Percentiles rank a stretch among this genome's conserved stretches.
These are phyloP conservation scores for Drosophila subobscura DNA, from an alignment of 1,140 invertebrate species.

Conservation along the genomic window DNA sequence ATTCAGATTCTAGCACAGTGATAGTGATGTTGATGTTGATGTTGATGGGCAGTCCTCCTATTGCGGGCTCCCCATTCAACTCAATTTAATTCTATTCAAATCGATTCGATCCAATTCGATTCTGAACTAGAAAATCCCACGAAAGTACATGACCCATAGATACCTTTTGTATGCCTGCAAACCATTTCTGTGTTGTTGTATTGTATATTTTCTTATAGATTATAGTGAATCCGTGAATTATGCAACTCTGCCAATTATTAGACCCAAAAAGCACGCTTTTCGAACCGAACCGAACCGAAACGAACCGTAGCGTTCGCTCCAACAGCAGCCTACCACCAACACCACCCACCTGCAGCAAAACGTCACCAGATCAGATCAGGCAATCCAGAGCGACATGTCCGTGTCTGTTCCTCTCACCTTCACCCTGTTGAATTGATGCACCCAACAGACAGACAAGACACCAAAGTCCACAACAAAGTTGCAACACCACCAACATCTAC, in stretches of 20 bases:
- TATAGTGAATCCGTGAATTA: slow-evolving; percentile 80
- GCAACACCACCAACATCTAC: slow-evolving; percentile 7
- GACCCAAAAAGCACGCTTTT: slow-evolving; percentile 68
- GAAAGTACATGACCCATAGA: slow-evolving; percentile 29
- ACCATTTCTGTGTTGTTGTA: slow-evolving; percentile 76
- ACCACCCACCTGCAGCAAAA: slow-evolving; percentile 13
- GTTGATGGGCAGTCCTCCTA: slow-evolving; percentile 10
- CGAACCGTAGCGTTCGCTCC: too few relatives aligned
- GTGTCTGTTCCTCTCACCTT: slow-evolving; percentile 15
- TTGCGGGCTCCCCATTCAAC: slow-evolving; percentile 11
- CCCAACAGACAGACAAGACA: slow-evolving; percentile 1
- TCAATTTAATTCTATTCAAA: slow-evolving; percentile 14
- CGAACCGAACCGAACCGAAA: slow-evolving; percentile 26
- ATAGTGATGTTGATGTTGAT: not conserved
- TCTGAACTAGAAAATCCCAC: slow-evolving; percentile 18
- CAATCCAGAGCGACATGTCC: too few relatives aligned
- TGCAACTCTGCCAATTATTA: slow-evolving; percentile 81
- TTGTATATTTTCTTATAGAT: slow-evolving; percentile 82
- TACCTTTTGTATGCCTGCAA: slow-evolving; percentile 56
- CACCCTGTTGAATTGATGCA: slow-evolving; percentile 66
- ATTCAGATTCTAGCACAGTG: slow-evolving; percentile 18
- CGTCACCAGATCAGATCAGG: slow-evolving; percentile 35
- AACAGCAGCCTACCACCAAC: slow-evolving; percentile 30
- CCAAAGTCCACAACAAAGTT: too few relatives aligned
- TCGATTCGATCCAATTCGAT: slow-evolving; percentile 7